Evolutionary conservation across 2,113 vertebrate species (phyloP).

Genomic region (Dicerorhinus sumatrensis): DNA sequence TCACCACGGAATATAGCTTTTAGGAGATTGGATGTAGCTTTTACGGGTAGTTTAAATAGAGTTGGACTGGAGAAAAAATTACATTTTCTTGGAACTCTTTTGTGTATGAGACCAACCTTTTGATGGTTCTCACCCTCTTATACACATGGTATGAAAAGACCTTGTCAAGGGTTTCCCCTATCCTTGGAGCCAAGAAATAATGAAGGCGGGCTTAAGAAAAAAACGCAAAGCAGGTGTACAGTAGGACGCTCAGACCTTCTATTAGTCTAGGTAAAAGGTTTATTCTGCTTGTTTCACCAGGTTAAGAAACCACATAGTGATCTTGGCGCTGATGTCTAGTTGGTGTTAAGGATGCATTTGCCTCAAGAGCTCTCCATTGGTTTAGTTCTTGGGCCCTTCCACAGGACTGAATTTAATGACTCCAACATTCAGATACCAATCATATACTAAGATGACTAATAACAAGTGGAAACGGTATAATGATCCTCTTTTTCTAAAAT

Average conservation of each 20-base stretch:
- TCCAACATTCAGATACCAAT: not conserved
- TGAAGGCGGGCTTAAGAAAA: not conserved
- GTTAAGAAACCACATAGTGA: not conserved
- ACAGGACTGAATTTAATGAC: not conserved
- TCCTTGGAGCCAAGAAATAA: not conserved
- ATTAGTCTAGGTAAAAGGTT: not conserved
- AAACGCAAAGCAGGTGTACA: not conserved
- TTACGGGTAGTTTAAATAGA: not conserved
- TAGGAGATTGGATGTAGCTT: not conserved
- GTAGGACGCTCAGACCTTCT: not conserved
- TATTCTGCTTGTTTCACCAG: not conserved
- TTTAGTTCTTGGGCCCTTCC: not conserved
- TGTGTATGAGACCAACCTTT: not conserved
- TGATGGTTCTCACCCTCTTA: not conserved
- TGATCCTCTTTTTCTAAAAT: conserved; percentile 33
- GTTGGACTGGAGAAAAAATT: not conserved
- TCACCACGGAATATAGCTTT: not conserved
- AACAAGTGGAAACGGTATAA: not conserved
- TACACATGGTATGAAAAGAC: not conserved
- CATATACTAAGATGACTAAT: not conserved
- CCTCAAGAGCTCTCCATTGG: not conserved
- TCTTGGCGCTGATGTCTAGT: not conserved
- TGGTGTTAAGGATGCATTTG: not conserved
- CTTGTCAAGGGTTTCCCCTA: not conserved
- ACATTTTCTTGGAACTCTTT: not conserved